phyloP scores from a whole-genome alignment of 2,113 vertebrate species.

The Gallinago paraguaiae region DNA sequence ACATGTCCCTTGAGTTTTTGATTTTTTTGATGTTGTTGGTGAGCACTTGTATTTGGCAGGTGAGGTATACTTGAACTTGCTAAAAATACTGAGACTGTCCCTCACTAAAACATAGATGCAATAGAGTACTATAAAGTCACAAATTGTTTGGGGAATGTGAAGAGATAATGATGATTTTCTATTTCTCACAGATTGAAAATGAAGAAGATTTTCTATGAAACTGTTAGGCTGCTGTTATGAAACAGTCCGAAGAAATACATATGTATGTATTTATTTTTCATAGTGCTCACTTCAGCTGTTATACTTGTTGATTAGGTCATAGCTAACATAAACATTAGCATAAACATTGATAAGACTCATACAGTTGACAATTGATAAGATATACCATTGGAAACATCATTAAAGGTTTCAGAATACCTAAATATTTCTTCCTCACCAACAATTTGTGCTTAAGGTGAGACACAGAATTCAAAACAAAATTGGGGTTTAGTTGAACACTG shows the following conservation, averaged over 20 bases:
- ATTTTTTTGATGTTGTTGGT: neutral
- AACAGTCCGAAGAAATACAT: rapidly evolving
- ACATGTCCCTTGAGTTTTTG: neutral
- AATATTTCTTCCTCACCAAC: neutral
- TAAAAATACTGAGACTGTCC: neutral
- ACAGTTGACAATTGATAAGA: neutral
- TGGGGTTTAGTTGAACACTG: neutral
- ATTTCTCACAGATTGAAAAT: neutral
- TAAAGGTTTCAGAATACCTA: neutral
- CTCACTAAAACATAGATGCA: neutral
- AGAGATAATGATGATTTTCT: neutral
- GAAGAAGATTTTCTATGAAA: neutral
- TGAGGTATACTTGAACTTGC: neutral
- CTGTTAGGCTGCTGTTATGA: neutral
- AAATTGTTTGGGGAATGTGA: neutral
- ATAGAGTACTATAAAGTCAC: neutral
- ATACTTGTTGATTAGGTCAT: neutral
- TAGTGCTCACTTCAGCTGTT: neutral
- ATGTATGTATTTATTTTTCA: neutral
- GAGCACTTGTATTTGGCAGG: neutral
- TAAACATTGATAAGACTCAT: neutral
- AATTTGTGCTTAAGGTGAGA: neutral
- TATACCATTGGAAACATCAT: neutral
- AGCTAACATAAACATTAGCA: neutral
- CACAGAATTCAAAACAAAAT: neutral